A percentile compares a stretch with the other conserved stretches of the same genome.
Evolutionary conservation across 2,888 invertebrate species (phyloP).

Genomic region (Stramonita haemastoma): DNA sequence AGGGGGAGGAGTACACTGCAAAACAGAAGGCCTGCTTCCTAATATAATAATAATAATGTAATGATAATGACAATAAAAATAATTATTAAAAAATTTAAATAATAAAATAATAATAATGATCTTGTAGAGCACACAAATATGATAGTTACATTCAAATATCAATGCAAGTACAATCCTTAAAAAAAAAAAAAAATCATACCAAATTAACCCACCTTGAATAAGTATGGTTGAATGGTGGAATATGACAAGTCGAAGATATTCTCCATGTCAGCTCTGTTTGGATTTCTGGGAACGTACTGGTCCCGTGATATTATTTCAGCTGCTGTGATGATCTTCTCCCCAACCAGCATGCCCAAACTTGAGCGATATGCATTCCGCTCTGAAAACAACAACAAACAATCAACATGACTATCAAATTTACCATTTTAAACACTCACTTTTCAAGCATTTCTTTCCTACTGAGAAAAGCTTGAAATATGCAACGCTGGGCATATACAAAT

Average conservation of each 20-base stretch:
- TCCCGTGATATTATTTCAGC: constrained; percentile 96
- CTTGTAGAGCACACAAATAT: too few species aligned
- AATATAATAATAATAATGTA: too few species aligned
- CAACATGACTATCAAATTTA: too few species aligned
- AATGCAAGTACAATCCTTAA: too few species aligned
- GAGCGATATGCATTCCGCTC: constrained; percentile 92
- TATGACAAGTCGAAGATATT: constrained; percentile 95
- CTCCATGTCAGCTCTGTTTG: constrained; percentile 93
- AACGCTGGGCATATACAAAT: too few species aligned
- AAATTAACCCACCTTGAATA: constrained; percentile 87
- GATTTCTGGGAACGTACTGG: constrained; percentile 97
- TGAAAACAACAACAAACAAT: constrained; percentile 51
- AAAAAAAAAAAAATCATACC: background rate
- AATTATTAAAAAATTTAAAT: background rate
- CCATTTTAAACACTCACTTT: too few species aligned
- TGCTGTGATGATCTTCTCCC: constrained; percentile 95
- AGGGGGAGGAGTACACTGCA: too few species aligned
- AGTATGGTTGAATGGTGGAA: constrained; percentile 96
- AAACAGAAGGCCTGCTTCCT: too few species aligned
- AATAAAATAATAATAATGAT: background rate
- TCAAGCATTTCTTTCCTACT: too few species aligned
- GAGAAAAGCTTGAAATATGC: too few species aligned
- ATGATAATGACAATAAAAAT: background rate
- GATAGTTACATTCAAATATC: too few species aligned
- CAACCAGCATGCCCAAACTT: constrained; percentile 81